Evolutionary conservation across 2,888 invertebrate species (phyloP), one percentile per base, ranked within the genome.

Genomic region (Tetragnatha montana): DNA sequence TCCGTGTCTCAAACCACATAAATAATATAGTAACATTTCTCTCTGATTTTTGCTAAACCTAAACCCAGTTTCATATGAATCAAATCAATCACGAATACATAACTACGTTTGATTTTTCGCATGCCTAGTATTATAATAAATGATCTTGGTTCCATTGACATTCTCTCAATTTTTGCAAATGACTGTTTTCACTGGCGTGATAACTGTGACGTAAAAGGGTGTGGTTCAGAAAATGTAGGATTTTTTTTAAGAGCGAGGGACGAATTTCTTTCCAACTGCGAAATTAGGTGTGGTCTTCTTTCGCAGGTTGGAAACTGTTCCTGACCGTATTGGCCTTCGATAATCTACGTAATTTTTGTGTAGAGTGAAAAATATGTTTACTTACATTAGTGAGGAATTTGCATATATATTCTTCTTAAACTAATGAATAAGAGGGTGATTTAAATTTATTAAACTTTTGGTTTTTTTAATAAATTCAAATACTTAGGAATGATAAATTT

Each of bases 221-320:
- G 83, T 19, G 83, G 83, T 14, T 75, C 69, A n/a, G 22, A 21
- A 75, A 1, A 17, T 14, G 35, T n/a, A 73, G 0, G 71, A 50
- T 14, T 69, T 83, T 83, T 75, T 83, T 68, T n/a, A n/a, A 10
- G n/a, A 7, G n/a, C 75, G 4, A 4, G 35, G 35, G 35, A 35
- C 4, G 35, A 2, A 74, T 83, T 83, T 83, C 75, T 75, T 17
- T 69, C 60, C 17, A 71, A 75, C 47, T 22, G 71, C 35, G 8
- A 75, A 60, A 75, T 75, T 68, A 68, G 83, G 75, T 49, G 83
- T 76, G 76, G 47, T 69, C 47, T 6, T n/a, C 8, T 1, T 17
- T 73, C 50, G 50, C 73, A 51, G 21, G 21, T 60, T 35, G 17
- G 21, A 51, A 82, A 82, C 49, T 4, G 21, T 51, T 81, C 19